These are phyloP conservation scores for Pseudomyrmex dendroicus DNA, from an alignment of 1,140 invertebrate genomes.

Conservation along the genomic window DNA sequence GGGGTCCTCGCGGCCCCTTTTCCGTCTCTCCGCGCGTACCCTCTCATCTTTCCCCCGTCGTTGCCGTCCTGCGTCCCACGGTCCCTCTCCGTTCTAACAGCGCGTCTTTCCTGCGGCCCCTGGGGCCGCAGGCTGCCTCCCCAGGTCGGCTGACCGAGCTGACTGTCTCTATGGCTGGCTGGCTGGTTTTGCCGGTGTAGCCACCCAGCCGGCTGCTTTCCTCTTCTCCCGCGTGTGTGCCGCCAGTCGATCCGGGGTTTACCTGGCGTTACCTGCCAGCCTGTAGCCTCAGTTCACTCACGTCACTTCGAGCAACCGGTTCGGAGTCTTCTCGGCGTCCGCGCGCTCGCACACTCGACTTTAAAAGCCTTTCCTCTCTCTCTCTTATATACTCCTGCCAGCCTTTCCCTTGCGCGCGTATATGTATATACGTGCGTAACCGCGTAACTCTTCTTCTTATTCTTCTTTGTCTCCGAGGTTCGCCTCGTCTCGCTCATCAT, in stretches of 20 bases:
- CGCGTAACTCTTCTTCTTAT: conserved; percentile 45
- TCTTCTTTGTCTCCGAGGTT: conserved; percentile 33
- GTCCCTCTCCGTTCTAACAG: conserved; percentile 30
- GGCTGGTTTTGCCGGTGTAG: conserved; percentile 64
- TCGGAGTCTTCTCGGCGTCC: conserved; percentile 72
- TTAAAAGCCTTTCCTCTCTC: conserved; percentile 66
- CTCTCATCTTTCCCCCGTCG: conserved; percentile 26
- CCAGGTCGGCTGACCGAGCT: conserved; percentile 71
- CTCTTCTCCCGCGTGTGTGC: conserved; percentile 66
- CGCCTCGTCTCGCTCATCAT: conserved; percentile 12
- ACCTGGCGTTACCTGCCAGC: conserved; percentile 84
- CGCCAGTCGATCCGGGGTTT: conserved; percentile 75
- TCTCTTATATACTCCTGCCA: not conserved
- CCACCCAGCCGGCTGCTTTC: conserved; percentile 69
- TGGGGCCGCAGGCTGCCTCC: conserved; percentile 74
- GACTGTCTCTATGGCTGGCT: conserved; percentile 73
- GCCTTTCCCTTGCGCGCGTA: conserved; percentile 39
- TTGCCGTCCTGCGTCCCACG: conserved; percentile 48
- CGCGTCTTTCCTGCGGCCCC: conserved; percentile 69
- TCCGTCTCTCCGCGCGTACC: not conserved
- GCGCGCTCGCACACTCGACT: conserved; percentile 62
- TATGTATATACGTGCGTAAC: conserved; percentile 42
- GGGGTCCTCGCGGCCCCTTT: not conserved
- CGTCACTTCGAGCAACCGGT: conserved; percentile 85
- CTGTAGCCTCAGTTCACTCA: conserved; percentile 84